Evolutionary conservation across 2,888 invertebrate species (phyloP).

Genomic region (Micropterix aruncella): DNA sequence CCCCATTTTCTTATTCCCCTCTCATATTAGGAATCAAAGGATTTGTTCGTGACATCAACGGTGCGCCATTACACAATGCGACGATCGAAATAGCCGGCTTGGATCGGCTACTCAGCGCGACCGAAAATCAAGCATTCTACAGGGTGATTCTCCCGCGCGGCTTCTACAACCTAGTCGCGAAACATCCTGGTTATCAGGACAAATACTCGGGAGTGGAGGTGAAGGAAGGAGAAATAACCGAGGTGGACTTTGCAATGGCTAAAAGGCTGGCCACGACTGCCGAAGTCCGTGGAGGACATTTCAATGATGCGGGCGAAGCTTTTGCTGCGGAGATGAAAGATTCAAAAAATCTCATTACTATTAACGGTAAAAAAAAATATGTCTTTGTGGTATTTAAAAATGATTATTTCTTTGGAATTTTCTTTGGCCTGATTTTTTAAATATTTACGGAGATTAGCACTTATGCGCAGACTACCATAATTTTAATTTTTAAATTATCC

Average conservation of each 20-base stretch:
- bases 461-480: too few relatives aligned
- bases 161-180: slow-evolving; percentile 44
- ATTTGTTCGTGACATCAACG: slow-evolving; percentile 48
- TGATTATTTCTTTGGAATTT: too few relatives aligned
- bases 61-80: slow-evolving; percentile 55
- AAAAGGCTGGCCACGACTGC: neutral
- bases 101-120: slow-evolving; percentile 42
- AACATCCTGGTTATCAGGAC: slow-evolving; percentile 44
- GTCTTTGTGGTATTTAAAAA: too few relatives aligned
- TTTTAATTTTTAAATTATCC: too few relatives aligned
- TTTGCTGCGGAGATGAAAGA: too few relatives aligned
- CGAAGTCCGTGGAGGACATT: neutral
- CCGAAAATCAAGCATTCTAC: slow-evolving; percentile 56
- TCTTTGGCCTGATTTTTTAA: too few relatives aligned
- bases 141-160: slow-evolving; percentile 58
- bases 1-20: too few relatives aligned
- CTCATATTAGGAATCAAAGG: slow-evolving; percentile 48
- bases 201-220: slow-evolving; percentile 30
- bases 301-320: neutral
- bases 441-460: too few relatives aligned
- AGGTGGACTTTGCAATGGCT: slow-evolving; percentile 1
- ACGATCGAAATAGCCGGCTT: slow-evolving; percentile 49
- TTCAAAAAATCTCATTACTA: too few relatives aligned
- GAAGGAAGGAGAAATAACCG: slow-evolving; percentile 18
- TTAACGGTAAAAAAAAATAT: too few relatives aligned